These are phyloP conservation scores for Amphiprion percula DNA, from an alignment of 2,113 vertebrate genomes.

Conservation along the genomic window DNA sequence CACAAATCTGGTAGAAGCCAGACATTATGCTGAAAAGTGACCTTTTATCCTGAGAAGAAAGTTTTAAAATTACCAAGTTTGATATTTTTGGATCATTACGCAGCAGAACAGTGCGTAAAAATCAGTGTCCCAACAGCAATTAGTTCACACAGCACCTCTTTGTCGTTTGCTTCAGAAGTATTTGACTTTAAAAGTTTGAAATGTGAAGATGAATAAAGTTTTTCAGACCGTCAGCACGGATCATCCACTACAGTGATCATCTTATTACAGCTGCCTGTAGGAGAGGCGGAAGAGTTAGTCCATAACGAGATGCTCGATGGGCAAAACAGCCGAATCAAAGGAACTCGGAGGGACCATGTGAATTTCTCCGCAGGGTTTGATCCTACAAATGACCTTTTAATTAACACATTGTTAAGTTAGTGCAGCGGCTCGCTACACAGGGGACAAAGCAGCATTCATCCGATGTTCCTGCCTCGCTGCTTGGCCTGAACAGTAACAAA, in stretches of 20 bases:
- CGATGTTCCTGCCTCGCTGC: slow-evolving; percentile 74
- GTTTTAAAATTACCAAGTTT: not conserved
- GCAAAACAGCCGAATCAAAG: slow-evolving; percentile 84
- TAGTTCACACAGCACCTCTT: not conserved
- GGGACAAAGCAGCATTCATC: slow-evolving; percentile 86
- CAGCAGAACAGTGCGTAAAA: not conserved
- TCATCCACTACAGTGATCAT: slow-evolving; percentile 61
- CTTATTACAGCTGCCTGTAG: slow-evolving; percentile 47
- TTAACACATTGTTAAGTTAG: slow-evolving; percentile 89
- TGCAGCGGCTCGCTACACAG: slow-evolving; percentile 79
- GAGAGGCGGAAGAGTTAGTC: slow-evolving; percentile 18
- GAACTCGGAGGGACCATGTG: slow-evolving; percentile 77
- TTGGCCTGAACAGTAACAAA: slow-evolving; percentile 82
- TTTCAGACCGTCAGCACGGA: slow-evolving; percentile 25
- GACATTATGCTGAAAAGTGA: no score
- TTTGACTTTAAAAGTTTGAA: slow-evolving; percentile 52
- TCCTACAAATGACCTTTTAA: slow-evolving; percentile 88
- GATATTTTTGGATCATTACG: not conserved
- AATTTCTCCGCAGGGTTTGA: slow-evolving; percentile 77
- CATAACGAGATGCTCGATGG: slow-evolving; percentile 66
- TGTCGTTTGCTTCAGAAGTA: not conserved
- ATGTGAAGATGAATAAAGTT: slow-evolving; percentile 28
- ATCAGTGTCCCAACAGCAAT: not conserved
- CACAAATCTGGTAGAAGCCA: not conserved
- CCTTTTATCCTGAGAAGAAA: not conserved